phyloP scores from a whole-genome alignment of 2,797 vertebrate genomes.

The Urosaurus nigricauda region DNA sequence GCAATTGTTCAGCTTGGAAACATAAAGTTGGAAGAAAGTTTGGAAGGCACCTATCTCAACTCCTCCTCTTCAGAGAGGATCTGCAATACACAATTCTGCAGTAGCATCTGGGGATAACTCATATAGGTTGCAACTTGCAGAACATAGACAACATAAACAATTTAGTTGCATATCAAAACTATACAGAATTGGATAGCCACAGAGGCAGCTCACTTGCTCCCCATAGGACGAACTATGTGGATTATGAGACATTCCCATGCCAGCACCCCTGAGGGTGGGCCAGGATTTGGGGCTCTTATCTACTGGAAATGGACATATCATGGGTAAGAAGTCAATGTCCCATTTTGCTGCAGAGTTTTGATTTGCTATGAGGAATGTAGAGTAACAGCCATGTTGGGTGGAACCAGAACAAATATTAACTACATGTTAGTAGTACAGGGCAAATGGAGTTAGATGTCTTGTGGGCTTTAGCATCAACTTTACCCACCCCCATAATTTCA shows the following conservation, averaged over 20 bases:
- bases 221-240: too few species aligned
- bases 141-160: too few species aligned
- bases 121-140: background rate
- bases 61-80: background rate
- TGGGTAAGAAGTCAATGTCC: too few species aligned
- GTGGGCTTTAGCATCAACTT: background rate
- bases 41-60: too few species aligned
- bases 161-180: too few species aligned
- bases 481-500: background rate
- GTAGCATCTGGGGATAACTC: background rate
- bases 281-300: too few species aligned
- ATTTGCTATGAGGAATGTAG: background rate
- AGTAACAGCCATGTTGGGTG: too few species aligned
- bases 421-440: background rate
- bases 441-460: background rate
- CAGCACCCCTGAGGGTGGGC: too few species aligned
- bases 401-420: background rate
- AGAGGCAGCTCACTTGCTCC: too few species aligned
- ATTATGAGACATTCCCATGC: too few species aligned
- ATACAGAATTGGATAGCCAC: too few species aligned
- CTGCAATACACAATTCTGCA: background rate
- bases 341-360: background rate
- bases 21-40: background rate
- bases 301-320: too few species aligned
- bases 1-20: background rate